These are phyloP conservation scores for Takifugu flavidus DNA, from an alignment of 2,113 vertebrate genomes.

Conservation along the genomic window DNA sequence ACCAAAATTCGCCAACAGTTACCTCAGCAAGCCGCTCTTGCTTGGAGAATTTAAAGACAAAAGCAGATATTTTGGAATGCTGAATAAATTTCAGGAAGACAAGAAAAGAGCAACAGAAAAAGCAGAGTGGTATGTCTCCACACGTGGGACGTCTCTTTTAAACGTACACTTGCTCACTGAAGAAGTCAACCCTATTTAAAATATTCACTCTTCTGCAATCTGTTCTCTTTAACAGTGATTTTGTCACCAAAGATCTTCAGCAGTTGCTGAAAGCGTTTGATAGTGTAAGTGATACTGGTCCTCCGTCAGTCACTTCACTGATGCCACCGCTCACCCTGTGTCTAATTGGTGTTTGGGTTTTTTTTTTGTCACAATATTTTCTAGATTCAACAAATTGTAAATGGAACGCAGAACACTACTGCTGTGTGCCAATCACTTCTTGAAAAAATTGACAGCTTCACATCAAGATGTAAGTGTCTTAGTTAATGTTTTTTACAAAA, in stretches of 20 bases:
- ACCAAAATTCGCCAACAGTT: slow-evolving; percentile 81
- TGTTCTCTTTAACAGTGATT: slow-evolving; percentile 73
- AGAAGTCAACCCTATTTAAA: background rate
- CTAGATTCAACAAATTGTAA: slow-evolving; percentile 80
- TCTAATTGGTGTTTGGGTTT: background rate
- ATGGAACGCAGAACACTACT: slow-evolving; percentile 75
- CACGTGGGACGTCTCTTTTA: background rate
- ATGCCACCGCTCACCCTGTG: background rate
- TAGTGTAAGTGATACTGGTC: slow-evolving; percentile 75
- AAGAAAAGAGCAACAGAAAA: slow-evolving; percentile 86
- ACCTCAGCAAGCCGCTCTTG: slow-evolving; percentile 85
- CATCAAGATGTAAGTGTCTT: slow-evolving; percentile 79
- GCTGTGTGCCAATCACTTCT: slow-evolving; percentile 72
- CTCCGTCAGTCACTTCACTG: background rate
- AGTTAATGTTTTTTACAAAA: background rate
- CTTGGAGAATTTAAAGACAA: slow-evolving; percentile 82
- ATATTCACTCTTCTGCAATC: background rate
- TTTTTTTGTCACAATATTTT: slow-evolving; percentile 29
- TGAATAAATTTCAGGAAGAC: slow-evolving; percentile 85
- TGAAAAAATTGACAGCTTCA: slow-evolving; percentile 74
- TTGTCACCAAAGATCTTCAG: slow-evolving; percentile 75
- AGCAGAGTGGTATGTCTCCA: slow-evolving; percentile 75
- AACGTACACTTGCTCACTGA: background rate
- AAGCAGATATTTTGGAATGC: slow-evolving; percentile 67
- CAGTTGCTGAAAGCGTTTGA: slow-evolving; percentile 77